Base-by-base conservation (phyloP, 2,797 vertebrate species). In the Chiloscyllium punctatum region DNA sequence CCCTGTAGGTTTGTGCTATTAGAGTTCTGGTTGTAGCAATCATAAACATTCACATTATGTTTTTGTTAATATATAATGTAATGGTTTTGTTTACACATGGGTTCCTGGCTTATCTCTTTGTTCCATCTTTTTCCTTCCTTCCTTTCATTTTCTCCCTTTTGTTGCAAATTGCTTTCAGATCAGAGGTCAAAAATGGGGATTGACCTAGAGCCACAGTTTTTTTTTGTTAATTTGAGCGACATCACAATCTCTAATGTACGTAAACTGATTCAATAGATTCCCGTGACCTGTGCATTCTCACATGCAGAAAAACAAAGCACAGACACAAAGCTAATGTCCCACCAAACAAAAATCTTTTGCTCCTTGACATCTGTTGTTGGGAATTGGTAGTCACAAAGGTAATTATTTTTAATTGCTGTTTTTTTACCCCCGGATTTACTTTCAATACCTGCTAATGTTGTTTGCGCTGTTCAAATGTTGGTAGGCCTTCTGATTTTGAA, bases 351-450 rank as follows among this genome's bases (percentile, higher is more conserved):
- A 92, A 42, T 33, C 18, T n/a, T 69, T 69, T 21, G 23, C 90
- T 68, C 62, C 90, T 92, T 37, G 66, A 23, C 90, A 92, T 92
- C 90, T 92, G 90, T 92, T 92, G 62, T 37, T 92, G 90, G 90
- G 90, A 92, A 92, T 92, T 92, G 66, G 21, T 37, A 42, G 62
- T 69, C 90, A 92, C 90, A 68, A 92, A 92, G 90, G 90, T 92
- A 92, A 92, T 92, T 92, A 92, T 92, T 92, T 92, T 92, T 92
- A 92, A 92, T 92, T 92, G 90, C 90, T 92, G 62, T 92, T 68
- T 92, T 92, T 37, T 92, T 21, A 7, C 27, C 8, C 27, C 72
- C 82, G 23, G 82, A 92, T 42, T 92, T 92, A 23, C 6, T 92
- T 77, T 68, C 1, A 3, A 37, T 42, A 37, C n/a, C 90, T 68